A percentile compares a stretch with the other conserved stretches of the same genome.
Evolutionary conservation across 2,888 invertebrate genomes (phyloP).

Genomic region (Lasiommata megera): DNA sequence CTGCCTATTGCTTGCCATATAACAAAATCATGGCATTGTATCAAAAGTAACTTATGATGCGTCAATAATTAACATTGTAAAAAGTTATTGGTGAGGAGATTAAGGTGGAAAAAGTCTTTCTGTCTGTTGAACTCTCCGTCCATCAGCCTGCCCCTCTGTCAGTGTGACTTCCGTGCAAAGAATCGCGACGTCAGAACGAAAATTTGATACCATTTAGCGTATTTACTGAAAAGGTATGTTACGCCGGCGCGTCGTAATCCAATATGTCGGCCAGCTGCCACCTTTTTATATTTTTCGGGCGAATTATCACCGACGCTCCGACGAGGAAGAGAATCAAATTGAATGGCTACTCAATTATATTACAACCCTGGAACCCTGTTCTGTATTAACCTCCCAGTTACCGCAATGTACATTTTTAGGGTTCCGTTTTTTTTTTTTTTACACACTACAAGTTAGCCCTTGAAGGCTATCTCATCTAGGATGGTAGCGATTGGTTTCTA

Average conservation of each 20-base stretch:
- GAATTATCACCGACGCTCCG: conserved; percentile 79
- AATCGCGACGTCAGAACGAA: conserved; percentile 28
- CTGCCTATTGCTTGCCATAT: too few relatives aligned
- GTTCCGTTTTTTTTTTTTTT: not conserved
- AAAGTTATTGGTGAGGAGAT: too few relatives aligned
- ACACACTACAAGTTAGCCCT: too few relatives aligned
- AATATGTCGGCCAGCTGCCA: conserved; percentile 73
- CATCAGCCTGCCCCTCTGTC: too few relatives aligned
- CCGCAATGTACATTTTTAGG: too few relatives aligned
- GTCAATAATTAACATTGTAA: too few relatives aligned
- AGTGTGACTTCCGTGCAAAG: conserved; percentile 7
- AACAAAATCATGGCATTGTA: too few relatives aligned
- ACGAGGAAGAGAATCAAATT: conserved; percentile 79
- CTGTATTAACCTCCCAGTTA: not conserved
- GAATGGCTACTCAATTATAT: conserved; percentile 80
- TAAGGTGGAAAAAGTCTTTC: too few relatives aligned
- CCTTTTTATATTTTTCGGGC: conserved; percentile 79
- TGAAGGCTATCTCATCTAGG: too few relatives aligned
- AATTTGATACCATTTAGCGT: conserved; percentile 39
- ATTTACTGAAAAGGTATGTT: conserved; percentile 38
- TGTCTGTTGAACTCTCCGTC: too few relatives aligned
- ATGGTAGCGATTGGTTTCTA: too few relatives aligned
- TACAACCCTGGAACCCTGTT: conserved; percentile 41
- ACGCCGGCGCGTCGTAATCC: conserved; percentile 57
- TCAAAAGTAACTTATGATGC: too few relatives aligned